phyloP scores from a whole-genome alignment of 2,113 vertebrate species.

The Polypterus bichir region DNA sequence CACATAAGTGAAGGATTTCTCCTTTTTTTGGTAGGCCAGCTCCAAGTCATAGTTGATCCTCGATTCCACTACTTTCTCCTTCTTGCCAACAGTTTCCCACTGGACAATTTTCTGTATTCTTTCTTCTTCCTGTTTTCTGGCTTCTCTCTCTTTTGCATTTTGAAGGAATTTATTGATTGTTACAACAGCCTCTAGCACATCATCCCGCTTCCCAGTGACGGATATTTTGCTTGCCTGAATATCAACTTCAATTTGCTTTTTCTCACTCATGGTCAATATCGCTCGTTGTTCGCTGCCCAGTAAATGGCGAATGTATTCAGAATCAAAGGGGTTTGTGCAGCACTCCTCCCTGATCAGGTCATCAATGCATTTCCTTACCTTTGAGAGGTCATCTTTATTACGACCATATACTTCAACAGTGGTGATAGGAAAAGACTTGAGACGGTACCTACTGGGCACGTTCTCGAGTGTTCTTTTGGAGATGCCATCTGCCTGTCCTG shows the following conservation, averaged over 20 bases:
- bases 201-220: conserved; percentile 26
- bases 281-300: conserved; percentile 18
- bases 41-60: conserved; percentile 28
- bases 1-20: conserved; percentile 8
- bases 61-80: conserved; percentile 14
- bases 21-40: conserved; percentile 19
- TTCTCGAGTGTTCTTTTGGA: too few species aligned
- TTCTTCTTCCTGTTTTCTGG: conserved; percentile 18
- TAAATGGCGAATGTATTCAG: conserved; percentile 12
- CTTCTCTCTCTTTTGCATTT: conserved; percentile 15
- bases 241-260: conserved; percentile 19
- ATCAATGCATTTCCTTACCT: conserved; percentile 25
- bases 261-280: conserved; percentile 18
- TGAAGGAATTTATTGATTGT: conserved; percentile 23
- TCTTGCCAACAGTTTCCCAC: conserved; percentile 24
- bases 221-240: conserved; percentile 16
- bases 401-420: conserved; percentile 21
- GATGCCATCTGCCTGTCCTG: too few species aligned
- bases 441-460: too few species aligned
- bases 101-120: conserved; percentile 22
- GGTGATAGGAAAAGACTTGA: conserved; percentile 20
- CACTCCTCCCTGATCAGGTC: conserved; percentile 26
- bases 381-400: conserved; percentile 6
- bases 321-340: conserved; percentile 13
- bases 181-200: conserved; percentile 21